Evolutionary conservation across 2,888 invertebrate species (phyloP), one percentile per base, ranked within the genome.

Genomic region (Nemurella pictetii): DNA sequence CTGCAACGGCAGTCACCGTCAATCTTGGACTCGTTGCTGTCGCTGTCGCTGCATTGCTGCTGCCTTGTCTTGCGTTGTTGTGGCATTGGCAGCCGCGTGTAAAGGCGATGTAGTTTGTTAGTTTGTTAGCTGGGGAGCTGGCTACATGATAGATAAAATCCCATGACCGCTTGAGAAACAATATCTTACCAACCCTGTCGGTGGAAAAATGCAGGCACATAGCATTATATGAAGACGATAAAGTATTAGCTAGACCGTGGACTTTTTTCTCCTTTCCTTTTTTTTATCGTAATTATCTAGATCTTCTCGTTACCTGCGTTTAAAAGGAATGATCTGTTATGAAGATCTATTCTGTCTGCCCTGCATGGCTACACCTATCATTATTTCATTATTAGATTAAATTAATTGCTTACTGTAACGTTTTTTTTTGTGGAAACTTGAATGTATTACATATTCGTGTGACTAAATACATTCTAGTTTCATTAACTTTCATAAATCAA

Each of bases 331-430:
- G 30, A 78, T 78, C 1, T 29, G 78, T 78, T 78, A 78, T 78
- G 30, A 30, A 78, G 78, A 78, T 78, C 55, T 55, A 55, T 55
- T 55, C 9, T 78, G 78, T 78, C 30, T 78, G n/a, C 30, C 30
- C 30, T 78, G 78, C 28, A 78, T 78, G 28, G 9, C 29, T 25
- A 28, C 78, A 29, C 30, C 78, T 29, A 78, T 29, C 28, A 78
- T 29, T 78, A 78, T 5, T 29, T 78, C 7, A 78, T 78, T 29
- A 78, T 29, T 78, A 3, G 30, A 78, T 78, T 29, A 78, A 78
- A 55, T 55, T 55, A 55, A 55, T 55, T 55, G 55, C 55, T 20
- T 20, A 1, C 1, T 15, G 55, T 7, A 35, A 35, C 12, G 20
- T 15, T 55, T 55, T 55, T 55, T 55, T 55, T 55, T 55, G 55